These are phyloP conservation scores for Lytechinus variegatus DNA, from an alignment of 35 echinoderm and acorn worm species.

Conservation along the genomic window DNA sequence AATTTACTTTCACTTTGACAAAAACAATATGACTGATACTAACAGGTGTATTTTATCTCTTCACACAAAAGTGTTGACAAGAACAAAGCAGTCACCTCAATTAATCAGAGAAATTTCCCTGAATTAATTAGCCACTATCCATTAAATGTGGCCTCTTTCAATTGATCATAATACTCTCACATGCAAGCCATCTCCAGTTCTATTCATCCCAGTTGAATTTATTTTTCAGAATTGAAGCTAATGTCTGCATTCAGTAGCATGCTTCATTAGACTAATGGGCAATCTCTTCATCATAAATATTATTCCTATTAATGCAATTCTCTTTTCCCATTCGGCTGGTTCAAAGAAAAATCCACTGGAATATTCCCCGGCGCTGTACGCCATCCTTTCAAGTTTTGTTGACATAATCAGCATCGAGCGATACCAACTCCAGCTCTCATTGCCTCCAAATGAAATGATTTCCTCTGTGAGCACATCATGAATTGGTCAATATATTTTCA, in stretches of 20 bases:
- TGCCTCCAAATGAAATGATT: background rate
- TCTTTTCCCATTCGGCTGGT: background rate
- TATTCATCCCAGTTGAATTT: background rate
- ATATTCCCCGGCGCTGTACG: background rate
- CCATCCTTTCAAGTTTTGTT: background rate
- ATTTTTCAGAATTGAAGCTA: background rate
- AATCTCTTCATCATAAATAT: background rate
- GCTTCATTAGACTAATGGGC: conserved; percentile 1
- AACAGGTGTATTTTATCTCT: background rate
- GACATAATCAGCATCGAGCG: background rate
- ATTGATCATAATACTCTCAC: background rate
- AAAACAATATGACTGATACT: no score
- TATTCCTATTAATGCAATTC: background rate
- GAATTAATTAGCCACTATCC: background rate
- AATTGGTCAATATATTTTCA: conserved; percentile 20
- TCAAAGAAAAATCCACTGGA: background rate
- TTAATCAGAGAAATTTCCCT: background rate
- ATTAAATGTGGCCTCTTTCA: background rate
- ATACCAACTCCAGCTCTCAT: background rate
- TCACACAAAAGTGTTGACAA: background rate
- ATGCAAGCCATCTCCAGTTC: background rate
- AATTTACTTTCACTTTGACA: no score
- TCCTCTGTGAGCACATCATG: background rate
- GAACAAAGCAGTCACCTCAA: background rate
- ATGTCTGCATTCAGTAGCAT: background rate